Conservation (phyloP, 1,140 invertebrate species). For the Halotydeus destructor region DNA sequence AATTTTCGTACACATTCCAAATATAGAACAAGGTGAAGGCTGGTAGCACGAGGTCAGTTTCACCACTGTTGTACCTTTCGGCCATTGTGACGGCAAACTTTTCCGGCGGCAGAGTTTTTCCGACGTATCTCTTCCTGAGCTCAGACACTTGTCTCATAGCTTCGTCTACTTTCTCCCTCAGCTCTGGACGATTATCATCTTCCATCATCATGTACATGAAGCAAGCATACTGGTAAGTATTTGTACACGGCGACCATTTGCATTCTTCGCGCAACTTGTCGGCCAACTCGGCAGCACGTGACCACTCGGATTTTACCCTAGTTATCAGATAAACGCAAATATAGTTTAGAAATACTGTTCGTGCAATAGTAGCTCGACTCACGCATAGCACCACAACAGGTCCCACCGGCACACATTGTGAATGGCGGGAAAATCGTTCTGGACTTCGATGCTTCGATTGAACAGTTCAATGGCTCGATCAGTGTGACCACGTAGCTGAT, state of each 20-base stretch:
- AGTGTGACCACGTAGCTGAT: neutral
- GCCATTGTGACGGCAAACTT: conserved; percentile 76
- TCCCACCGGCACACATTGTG: conserved; percentile 92
- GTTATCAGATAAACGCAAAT: no score
- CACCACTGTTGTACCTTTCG: conserved; percentile 49
- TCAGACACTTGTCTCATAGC: conserved; percentile 48
- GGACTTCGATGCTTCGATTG: neutral
- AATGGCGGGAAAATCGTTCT: conserved; percentile 34
- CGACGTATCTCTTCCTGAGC: conserved; percentile 71
- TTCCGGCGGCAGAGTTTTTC: conserved; percentile 87
- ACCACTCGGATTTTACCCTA: conserved; percentile 2
- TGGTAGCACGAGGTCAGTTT: conserved; percentile 32
- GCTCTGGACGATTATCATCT: no score
- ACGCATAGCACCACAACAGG: conserved; percentile 69
- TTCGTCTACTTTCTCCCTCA: no score
- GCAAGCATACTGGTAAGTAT: conserved; percentile 3
- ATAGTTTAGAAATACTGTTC: no score
- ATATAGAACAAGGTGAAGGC: conserved; percentile 45
- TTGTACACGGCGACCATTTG: conserved; percentile 6
- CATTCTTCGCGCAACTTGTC: neutral
- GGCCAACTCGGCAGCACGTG: neutral
- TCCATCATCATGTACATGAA: conserved; percentile 4
- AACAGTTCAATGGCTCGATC: neutral
- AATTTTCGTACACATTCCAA: conserved; percentile 75
- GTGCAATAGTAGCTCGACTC: no score